Base-by-base conservation (phyloP, 2,113 vertebrate species). In the Enhydra lutris region DNA sequence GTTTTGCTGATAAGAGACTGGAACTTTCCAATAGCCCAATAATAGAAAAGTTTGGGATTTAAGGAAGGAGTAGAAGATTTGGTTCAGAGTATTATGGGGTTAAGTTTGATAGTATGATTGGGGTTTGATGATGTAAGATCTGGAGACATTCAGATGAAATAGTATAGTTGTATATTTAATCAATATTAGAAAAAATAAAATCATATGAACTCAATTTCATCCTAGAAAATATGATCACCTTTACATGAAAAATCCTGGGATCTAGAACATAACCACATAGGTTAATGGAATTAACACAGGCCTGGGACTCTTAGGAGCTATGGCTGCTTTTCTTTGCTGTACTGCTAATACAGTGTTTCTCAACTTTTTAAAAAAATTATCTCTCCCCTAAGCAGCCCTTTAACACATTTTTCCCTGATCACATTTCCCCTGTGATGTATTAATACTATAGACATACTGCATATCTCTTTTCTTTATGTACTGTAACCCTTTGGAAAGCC, bases 1-100 rank as follows among this genome's bases (percentile, higher is more conserved):
- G 15, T 92, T 94, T 93, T 96, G 69, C 39, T 91, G 67, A 79
- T 45, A 57, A 81, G 23, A 94, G 39, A 83, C 36, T 89, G 18
- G 52, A 84, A 78, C 45, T 94, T 95, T 81, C 36, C 47, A 18
- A 9, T 63, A 65, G 34, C 39, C 34, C 29, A 89, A 26, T 84
- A 69, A 88, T 71, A 93, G 67, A 61, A 61, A 94, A 76, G n/a
- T 91, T 94, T 93, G 39, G 24, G 74, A 90, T 67, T 84, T 93
- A 76, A 31, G 65, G 65, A 45, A 88, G 81, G 63, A 47, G 7
- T 50, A 50, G 65, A 85, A 50, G 65, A 85, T 50, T 89, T 45
- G 78, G 12, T 78, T 89, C 36, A 95, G 65, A 63, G 31, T 81
- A 84, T 83, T 80, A 39, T 55, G 50, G 39, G 78, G 13, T 39